Evolutionary conservation across 2,888 invertebrate genomes (phyloP), one percentile per base, ranked within the genome.

Genomic region (Cheiracanthium punctorium): DNA sequence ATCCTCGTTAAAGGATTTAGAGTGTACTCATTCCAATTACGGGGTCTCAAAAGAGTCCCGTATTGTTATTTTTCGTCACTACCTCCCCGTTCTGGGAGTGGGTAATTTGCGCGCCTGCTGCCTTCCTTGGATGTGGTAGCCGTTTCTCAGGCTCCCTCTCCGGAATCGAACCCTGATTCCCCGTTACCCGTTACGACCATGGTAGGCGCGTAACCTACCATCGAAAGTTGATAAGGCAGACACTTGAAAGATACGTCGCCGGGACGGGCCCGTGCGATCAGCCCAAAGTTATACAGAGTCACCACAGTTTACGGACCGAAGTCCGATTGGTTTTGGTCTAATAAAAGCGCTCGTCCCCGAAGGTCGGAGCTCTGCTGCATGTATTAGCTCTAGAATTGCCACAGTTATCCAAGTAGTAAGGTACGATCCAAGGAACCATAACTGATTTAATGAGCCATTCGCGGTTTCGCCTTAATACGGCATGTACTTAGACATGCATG

Each of bases 121-220:
- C 94, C 94, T 94, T 94, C 94, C 94, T 94, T 94, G 93, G 94
- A 94, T 93, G 93, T 94, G 94, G 93, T 94, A 94, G 94, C 94
- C 93, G 93, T 94, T 94, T 94, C 93, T 94, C 94, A 94, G 93
- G 94, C 86, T 86, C 86, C 93, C 93, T 92, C 93, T 93, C 93
- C 93, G 93, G 93, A 93, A 94, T 93, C 94, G 93, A 94, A 94
- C 94, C 94, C 94, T 94, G 93, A 94, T 94, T 94, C 94, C 93
- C 94, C 94, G 94, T 94, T 94, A 94, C 94, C 93, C 94, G 94
- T 94, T 93, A 93, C 93, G 92, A 93, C 94, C 94, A 94, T 93
- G 94, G 94, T 94, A 94, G 93, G 93, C 94, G 92, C 92, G 92
- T 93, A 93, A 37, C 37, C 37, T 37, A 37, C 37, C 37, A 37